A percentile compares a stretch with the other conserved stretches of the same genome.
These are phyloP conservation scores for Prionailurus viverrinus DNA, from an alignment of 2,113 vertebrate genomes.

Conservation along the genomic window DNA sequence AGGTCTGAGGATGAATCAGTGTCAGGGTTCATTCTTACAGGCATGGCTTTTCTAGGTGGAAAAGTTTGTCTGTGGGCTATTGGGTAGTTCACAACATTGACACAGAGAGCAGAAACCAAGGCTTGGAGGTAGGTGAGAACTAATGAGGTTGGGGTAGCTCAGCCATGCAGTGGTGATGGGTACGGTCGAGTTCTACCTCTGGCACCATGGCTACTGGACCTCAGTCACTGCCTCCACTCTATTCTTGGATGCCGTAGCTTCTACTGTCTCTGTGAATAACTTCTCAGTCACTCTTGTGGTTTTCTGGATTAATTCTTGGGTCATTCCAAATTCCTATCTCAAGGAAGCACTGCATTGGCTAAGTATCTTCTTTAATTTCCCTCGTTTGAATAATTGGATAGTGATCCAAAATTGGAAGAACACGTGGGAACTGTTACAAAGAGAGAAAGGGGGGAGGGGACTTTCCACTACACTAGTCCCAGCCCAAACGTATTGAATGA, in stretches of 20 bases:
- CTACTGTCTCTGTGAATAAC: not conserved
- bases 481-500: not conserved
- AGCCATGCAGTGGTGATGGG: fast-evolving
- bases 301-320: not conserved
- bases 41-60: not conserved
- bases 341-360: not conserved
- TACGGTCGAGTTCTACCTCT: fast-evolving
- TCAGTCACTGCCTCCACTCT: not conserved
- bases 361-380: not conserved
- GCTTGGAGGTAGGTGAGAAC: not conserved
- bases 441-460: not conserved
- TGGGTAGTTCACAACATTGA: not conserved
- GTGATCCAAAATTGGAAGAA: not conserved
- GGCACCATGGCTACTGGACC: too few relatives aligned
- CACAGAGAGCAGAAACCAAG: not conserved
- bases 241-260: not conserved
- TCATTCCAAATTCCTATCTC: not conserved
- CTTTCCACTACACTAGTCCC: not conserved
- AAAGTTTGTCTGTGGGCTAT: not conserved
- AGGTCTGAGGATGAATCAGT: not conserved
- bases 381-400: not conserved
- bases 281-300: not conserved
- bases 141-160: not conserved
- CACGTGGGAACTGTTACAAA: not conserved
- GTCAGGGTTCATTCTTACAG: not conserved